Evolutionary conservation across 2,888 invertebrate species (phyloP).

Genomic region (Scrobipalpa costella): DNA sequence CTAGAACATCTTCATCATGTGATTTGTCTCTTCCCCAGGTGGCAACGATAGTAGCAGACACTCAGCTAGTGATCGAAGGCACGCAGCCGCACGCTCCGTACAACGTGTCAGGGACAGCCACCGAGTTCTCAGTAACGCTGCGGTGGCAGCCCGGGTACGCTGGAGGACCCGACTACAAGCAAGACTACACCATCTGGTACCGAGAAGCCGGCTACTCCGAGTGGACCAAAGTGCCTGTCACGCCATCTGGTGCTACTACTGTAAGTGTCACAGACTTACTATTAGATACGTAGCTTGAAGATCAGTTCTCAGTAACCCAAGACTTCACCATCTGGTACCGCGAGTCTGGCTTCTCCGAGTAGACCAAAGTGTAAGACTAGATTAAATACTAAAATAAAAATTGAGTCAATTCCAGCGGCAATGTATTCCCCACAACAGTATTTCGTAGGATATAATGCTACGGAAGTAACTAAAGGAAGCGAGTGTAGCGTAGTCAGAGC

Average conservation of each 20-base stretch:
- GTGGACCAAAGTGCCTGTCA: constrained; percentile 96
- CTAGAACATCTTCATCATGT: background rate
- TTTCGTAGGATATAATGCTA: too few species aligned
- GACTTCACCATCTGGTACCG: constrained; percentile 97
- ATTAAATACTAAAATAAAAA: too few species aligned
- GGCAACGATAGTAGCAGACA: constrained; percentile 95
- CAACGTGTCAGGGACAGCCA: constrained; percentile 94
- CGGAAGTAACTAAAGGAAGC: too few species aligned
- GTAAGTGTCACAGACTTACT: constrained; percentile 45
- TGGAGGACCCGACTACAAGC: constrained; percentile 96
- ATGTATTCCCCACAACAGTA: too few species aligned
- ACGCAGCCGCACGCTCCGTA: constrained; percentile 98
- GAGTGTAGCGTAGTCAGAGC: too few species aligned
- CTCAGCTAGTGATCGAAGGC: constrained; percentile 94
- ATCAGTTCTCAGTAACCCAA: constrained; percentile 96
- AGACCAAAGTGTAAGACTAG: constrained; percentile 98
- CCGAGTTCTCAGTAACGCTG: constrained; percentile 94
- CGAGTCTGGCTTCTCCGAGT: constrained; percentile 92
- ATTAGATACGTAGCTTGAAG: constrained; percentile 86
- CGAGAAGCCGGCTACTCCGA: constrained; percentile 92
- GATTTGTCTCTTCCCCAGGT: constrained; percentile 72
- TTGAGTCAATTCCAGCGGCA: too few species aligned
- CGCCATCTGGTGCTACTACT: constrained; percentile 92
- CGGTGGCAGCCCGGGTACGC: constrained; percentile 97
- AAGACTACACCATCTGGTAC: constrained; percentile 97